Conservation (phyloP, 2,888 invertebrate species). For the Tenthredo amoena region DNA sequence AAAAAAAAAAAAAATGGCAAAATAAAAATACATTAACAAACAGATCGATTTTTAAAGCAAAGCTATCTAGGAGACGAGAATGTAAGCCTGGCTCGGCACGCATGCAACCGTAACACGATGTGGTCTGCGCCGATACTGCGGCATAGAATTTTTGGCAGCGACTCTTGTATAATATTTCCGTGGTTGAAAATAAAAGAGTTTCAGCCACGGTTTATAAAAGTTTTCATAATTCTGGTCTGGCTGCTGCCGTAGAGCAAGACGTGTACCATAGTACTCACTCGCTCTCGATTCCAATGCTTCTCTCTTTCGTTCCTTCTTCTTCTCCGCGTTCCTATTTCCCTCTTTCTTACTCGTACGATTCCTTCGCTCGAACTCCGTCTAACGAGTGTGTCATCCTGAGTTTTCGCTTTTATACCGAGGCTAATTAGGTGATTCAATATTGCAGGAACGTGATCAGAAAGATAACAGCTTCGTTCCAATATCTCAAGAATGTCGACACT, state of each 20-base stretch:
- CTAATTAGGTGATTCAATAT: constrained; percentile 73
- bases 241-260: constrained; percentile 30
- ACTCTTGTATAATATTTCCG: constrained; percentile 61
- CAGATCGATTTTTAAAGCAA: constrained; percentile 41
- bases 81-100: constrained; percentile 50
- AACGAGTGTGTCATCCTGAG: constrained; percentile 46
- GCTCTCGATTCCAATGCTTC: constrained; percentile 20
- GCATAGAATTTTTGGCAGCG: constrained; percentile 60
- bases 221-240: constrained; percentile 51
- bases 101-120: constrained; percentile 51
- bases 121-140: constrained; percentile 54
- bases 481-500: constrained; percentile 35
- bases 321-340: neutral
- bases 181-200: constrained; percentile 36
- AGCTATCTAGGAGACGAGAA: constrained; percentile 35
- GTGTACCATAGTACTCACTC: constrained; percentile 3
- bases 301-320: neutral
- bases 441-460: constrained; percentile 73
- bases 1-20: neutral
- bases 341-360: neutral
- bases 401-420: constrained; percentile 31
- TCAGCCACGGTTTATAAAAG: constrained; percentile 47
- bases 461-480: constrained; percentile 56
- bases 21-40: constrained; percentile 29
- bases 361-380: constrained; percentile 4